Base-by-base conservation (phyloP, 2,113 vertebrate species). In the Ia io region DNA sequence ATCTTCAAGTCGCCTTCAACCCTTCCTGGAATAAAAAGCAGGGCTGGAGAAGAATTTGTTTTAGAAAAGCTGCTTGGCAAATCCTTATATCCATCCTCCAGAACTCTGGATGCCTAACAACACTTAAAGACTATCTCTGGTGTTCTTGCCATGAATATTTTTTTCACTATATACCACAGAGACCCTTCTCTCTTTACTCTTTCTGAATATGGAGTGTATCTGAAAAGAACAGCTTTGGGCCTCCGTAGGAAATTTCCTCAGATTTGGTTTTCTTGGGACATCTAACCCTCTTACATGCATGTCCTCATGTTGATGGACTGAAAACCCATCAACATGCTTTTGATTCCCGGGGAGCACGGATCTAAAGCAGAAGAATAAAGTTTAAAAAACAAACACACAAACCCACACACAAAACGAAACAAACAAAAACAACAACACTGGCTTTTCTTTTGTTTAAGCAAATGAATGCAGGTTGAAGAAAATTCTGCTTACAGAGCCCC, bases 401-500 rank as follows among this genome's bases (percentile, higher is more conserved):
- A 42, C 53, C 1, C 25, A 61, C 61, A 32, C 65, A 17, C 16
- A n/a, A 17, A 49, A 71, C 56, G 32, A 67, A 67, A 61, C 59
- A 59, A 56, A 56, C 53, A 25, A 61, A 37, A 40, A 71, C 35
- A 28, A 42, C 37, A 84, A 74, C 28, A 61, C 61, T 63, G 35
- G 11, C 32, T 77, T 67, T 71, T n/a, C n/a, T n/a, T 76, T 35
- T 37, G 59, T 59, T 25, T 25, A 78, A 73, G 22, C 84, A 94
- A 93, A 69, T 37, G 63, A 85, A 83, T 51, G 22, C 84, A 71
- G 74, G 86, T 35, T 89, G 94, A 97, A 77, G 71, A 93, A 61
- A 1, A 42, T 80, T 91, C 96, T 85, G 18, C 70, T 67, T 65
- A 53, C n/a, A 78, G 95, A 95, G 59, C 63, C 67, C 83, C 67